Conservation (phyloP, 1,140 invertebrate genomes). For the Cotesia chilonis region DNA sequence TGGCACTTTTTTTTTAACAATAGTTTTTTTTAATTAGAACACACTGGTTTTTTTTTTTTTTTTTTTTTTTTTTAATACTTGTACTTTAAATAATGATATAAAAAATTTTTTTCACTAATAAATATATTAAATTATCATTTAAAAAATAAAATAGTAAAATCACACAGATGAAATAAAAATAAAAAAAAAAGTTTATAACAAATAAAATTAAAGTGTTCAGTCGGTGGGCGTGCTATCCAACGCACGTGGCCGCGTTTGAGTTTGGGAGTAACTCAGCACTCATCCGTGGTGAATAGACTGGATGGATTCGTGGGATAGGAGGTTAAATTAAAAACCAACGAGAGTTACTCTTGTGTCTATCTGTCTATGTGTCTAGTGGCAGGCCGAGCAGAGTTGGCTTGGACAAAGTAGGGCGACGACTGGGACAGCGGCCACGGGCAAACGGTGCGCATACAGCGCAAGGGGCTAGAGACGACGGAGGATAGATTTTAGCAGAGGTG, state of each 20-base stretch:
- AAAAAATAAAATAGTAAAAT: no score
- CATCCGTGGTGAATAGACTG: slow-evolving; percentile 16
- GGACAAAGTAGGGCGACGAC: slow-evolving; percentile 67
- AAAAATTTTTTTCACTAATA: no score
- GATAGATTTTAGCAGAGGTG: slow-evolving; percentile 47
- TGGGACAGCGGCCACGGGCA: slow-evolving; percentile 60
- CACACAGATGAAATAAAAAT: background rate
- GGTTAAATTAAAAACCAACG: slow-evolving; percentile 16
- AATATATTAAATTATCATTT: no score
- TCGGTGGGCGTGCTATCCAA: slow-evolving; percentile 19
- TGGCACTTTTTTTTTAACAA: no score
- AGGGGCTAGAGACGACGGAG: slow-evolving; percentile 45
- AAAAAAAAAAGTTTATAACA: background rate
- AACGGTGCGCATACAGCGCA: slow-evolving; percentile 56
- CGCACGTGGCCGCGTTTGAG: slow-evolving; percentile 26
- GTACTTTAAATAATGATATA: no score
- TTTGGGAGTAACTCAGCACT: slow-evolving; percentile 21
- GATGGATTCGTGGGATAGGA: slow-evolving; percentile 29
- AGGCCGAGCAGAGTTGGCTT: slow-evolving; percentile 58
- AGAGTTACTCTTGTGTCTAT: slow-evolving; percentile 13
- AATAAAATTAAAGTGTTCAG: background rate
- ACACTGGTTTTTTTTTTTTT: no score
- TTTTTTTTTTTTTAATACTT: no score
- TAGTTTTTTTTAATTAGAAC: no score
- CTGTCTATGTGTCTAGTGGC: background rate